Conservation (phyloP, 1,140 invertebrate genomes). For the Cydia amplana region DNA sequence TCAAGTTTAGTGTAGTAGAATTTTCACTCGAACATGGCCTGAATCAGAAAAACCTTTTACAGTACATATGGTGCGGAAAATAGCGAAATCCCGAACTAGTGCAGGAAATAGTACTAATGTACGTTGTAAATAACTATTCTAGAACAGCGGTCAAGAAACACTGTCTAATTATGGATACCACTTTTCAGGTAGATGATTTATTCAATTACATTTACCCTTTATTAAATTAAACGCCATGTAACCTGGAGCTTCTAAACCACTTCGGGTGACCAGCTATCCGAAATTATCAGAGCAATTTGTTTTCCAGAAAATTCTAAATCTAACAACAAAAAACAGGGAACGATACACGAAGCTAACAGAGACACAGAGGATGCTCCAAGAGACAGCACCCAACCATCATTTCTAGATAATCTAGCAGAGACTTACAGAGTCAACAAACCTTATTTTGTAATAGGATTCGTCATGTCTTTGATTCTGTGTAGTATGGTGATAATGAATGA, state of each 20-base stretch:
- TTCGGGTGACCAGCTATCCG: slow-evolving; percentile 20
- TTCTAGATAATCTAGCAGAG: slow-evolving; percentile 59
- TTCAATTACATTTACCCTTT: no score
- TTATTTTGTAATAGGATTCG: slow-evolving; percentile 56
- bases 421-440: slow-evolving; percentile 51
- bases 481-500: slow-evolving; percentile 38
- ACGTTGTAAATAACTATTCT: no score
- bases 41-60: no score
- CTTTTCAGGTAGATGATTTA: no score
- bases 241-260: slow-evolving; percentile 20
- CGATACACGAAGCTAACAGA: slow-evolving; percentile 61
- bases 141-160: no score
- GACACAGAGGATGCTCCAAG: slow-evolving; percentile 48
- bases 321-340: slow-evolving; percentile 45
- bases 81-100: no score
- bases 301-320: slow-evolving; percentile 67
- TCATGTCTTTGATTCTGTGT: slow-evolving; percentile 43
- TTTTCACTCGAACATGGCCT: no score
- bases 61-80: no score
- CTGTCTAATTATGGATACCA: no score
- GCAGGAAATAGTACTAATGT: no score
- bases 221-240: no score
- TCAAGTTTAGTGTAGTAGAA: no score
- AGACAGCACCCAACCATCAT: slow-evolving; percentile 49
- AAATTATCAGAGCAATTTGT: slow-evolving; percentile 51